phyloP scores from a whole-genome alignment of 2,113 vertebrate genomes.

The Brachirus orientalis region DNA sequence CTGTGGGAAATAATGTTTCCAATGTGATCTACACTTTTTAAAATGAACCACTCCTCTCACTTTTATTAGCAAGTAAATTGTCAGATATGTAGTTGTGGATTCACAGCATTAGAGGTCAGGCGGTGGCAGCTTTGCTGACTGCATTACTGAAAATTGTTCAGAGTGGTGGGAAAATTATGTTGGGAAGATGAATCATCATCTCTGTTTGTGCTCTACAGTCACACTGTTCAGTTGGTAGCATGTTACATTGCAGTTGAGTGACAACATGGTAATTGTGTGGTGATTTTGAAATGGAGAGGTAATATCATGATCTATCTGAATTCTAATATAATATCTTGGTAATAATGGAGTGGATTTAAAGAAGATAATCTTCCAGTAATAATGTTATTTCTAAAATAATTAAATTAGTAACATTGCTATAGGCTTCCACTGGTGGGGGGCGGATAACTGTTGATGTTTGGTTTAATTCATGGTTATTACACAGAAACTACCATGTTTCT shows the following conservation, averaged over 20 bases:
- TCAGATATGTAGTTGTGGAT: conserved; percentile 15
- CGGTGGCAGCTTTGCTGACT: conserved; percentile 3
- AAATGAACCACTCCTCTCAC: conserved; percentile 59
- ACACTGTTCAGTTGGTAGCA: conserved; percentile 37
- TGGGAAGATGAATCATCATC: conserved; percentile 4
- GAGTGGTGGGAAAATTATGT: conserved; percentile 8
- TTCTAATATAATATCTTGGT: conserved; percentile 34
- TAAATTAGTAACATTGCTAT: too few species aligned
- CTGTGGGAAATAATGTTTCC: conserved; percentile 56
- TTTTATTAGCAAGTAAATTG: conserved; percentile 32
- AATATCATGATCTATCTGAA: too few species aligned
- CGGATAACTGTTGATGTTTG: too few species aligned
- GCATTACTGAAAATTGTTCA: background rate
- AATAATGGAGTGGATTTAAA: background rate
- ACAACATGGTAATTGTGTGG: too few species aligned
- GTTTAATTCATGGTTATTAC: too few species aligned
- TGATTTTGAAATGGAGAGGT: too few species aligned
- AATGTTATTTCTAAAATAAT: too few species aligned
- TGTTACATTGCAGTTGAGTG: too few species aligned
- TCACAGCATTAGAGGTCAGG: background rate
- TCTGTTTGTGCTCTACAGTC: conserved; percentile 7
- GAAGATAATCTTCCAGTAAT: too few species aligned
- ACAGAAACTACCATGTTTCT: too few species aligned
- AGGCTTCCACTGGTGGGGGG: too few species aligned
- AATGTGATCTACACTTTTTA: conserved; percentile 51